Evolutionary conservation across 2,113 vertebrate species (phyloP), one percentile per base, ranked within the genome.

Genomic region (Columba janthina): DNA sequence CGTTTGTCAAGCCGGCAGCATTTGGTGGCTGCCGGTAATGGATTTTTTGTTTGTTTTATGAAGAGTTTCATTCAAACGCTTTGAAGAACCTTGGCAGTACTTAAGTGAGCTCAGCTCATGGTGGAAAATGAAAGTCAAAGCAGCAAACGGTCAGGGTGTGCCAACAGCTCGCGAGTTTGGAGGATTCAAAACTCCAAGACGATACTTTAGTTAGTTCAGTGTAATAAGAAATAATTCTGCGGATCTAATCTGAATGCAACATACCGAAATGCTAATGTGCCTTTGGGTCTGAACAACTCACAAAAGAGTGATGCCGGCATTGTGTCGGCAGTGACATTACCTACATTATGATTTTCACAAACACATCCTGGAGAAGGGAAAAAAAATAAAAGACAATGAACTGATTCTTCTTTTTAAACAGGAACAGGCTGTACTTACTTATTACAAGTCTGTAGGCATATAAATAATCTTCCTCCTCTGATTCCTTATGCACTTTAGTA

Each of bases 21-120:
- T 95, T 96, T 80, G 77, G 51, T 91, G 80, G 71, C 62, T 90
- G 91, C n/a, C 85, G 46, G 81, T 89, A 93, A 92, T 88, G 57
- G 87, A 78, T 96, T 93, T 95, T 94, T 80, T 94, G 79, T 97
- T 96, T 97, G 66, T 90, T 96, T 96, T 95, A 92, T 91, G 80
- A 96, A 95, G 77, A 90, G 62, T 93, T 97, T 94, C n/a, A 72
- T 93, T 94, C 84, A 90, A 88, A 95, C 19, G 24, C 75, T 96
- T 95, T 78, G 88, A 96, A 96, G 93, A 96, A 73, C 70, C 72
- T 93, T 89, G 89, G 69, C 64, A 93, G 61, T 54, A 48, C 83
- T 92, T 91, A 94, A 72, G 58, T 51, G 84, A 94, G 62, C 1
- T 5, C 48, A 67, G 57, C n/a, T 89, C 60, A 48, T 5, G 4